Evolutionary conservation across 2,113 vertebrate genomes (phyloP).

Genomic region (Semicossyphus pulcher): DNA sequence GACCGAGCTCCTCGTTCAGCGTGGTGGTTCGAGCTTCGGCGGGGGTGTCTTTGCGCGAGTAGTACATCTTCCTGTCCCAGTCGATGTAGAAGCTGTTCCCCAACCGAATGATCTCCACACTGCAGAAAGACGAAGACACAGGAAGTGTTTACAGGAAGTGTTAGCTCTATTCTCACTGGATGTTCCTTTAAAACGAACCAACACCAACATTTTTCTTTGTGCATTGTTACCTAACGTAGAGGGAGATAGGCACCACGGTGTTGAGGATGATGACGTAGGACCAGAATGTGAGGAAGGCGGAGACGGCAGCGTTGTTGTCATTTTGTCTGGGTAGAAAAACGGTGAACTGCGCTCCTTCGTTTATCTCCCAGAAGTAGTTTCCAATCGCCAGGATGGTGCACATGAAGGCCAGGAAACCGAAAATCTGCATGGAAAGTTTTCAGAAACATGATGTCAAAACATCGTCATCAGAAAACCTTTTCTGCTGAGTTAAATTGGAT

Average conservation of each 20-base stretch:
- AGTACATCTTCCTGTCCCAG: conserved; percentile 97
- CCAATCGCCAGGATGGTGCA: conserved; percentile 91
- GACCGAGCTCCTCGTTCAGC: conserved; percentile 96
- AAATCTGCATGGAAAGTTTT: conserved; percentile 85
- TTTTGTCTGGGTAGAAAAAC: conserved; percentile 87
- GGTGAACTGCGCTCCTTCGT: conserved; percentile 88
- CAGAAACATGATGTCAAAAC: not conserved
- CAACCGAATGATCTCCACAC: conserved; percentile 96
- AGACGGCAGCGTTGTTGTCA: conserved; percentile 80
- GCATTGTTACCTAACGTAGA: conserved; percentile 91
- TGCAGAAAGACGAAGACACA: conserved; percentile 42
- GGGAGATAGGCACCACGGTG: conserved; percentile 97
- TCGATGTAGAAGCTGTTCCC: conserved; percentile 98
- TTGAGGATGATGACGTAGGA: conserved; percentile 98
- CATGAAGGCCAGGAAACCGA: conserved; percentile 89
- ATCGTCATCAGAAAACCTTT: too few relatives aligned
- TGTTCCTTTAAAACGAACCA: not conserved
- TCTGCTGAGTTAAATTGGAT: not conserved
- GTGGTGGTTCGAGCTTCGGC: conserved; percentile 95
- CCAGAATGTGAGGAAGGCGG: conserved; percentile 92
- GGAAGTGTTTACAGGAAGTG: too few relatives aligned
- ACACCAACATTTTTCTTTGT: not conserved
- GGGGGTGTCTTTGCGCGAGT: conserved; percentile 82
- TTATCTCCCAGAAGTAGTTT: conserved; percentile 90
- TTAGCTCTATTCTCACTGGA: too few relatives aligned